Evolutionary conservation across 2,888 invertebrate genomes (phyloP).

Genomic region (Idaea straminata): DNA sequence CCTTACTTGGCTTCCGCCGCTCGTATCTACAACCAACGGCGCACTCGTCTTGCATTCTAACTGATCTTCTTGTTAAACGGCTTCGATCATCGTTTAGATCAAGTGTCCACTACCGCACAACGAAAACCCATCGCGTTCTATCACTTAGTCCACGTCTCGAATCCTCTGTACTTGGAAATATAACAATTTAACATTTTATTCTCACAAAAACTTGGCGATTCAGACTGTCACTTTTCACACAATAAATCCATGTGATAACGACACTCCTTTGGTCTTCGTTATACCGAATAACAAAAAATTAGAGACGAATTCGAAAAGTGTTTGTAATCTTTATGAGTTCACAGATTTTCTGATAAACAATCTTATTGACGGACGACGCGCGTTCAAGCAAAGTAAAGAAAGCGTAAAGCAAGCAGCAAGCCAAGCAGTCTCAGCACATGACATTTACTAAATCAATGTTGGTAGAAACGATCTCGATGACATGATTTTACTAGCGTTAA

Average conservation of each 20-base stretch:
- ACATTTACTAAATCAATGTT: slow-evolving; percentile 55
- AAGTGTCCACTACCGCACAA: slow-evolving; percentile 59
- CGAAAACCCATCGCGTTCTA: slow-evolving; percentile 44
- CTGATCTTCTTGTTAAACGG: slow-evolving; percentile 66
- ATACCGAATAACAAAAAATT: slow-evolving; percentile 24
- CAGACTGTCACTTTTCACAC: slow-evolving; percentile 73
- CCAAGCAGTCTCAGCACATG: slow-evolving; percentile 65
- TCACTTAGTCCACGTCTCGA: slow-evolving; percentile 42
- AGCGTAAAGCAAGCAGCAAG: slow-evolving; percentile 65
- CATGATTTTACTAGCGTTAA: slow-evolving; percentile 7
- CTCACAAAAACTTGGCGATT: slow-evolving; percentile 60
- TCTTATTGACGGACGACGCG: slow-evolving; percentile 67
- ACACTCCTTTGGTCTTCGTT: slow-evolving; percentile 33
- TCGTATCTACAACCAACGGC: slow-evolving; percentile 67
- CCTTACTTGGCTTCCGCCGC: slow-evolving; percentile 74
- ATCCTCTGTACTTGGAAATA: slow-evolving; percentile 65
- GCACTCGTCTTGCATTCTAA: slow-evolving; percentile 77
- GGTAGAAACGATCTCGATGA: slow-evolving; percentile 36
- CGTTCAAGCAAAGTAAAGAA: slow-evolving; percentile 71
- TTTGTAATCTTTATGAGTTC: slow-evolving; percentile 46
- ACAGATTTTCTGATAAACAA: slow-evolving; percentile 58
- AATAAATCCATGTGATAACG: slow-evolving; percentile 43
- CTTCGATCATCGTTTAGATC: slow-evolving; percentile 69
- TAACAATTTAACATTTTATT: slow-evolving; percentile 65
- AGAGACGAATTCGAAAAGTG: slow-evolving; percentile 44